Conservation (phyloP, 1,140 invertebrate species). For the Drosophila navojoa region DNA sequence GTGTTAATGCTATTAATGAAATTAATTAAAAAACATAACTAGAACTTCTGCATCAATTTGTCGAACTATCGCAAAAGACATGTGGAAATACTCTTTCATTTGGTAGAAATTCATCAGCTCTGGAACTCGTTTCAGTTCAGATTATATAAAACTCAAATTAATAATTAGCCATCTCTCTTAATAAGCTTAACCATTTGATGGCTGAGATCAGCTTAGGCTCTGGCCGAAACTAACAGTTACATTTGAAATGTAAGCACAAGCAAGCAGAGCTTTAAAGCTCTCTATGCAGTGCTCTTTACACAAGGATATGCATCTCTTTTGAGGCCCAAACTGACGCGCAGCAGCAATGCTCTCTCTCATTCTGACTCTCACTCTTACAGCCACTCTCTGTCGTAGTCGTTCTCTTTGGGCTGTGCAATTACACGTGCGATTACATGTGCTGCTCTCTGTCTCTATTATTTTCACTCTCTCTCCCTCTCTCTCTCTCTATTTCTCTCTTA, state of each 20-base stretch:
- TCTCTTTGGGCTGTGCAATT: constrained; percentile 8
- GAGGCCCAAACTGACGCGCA: constrained; percentile 48
- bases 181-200: neutral
- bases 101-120: too few species aligned
- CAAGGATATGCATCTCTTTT: constrained; percentile 62
- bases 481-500: constrained; percentile 28
- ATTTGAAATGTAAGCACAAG: constrained; percentile 2
- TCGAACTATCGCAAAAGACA: too few species aligned
- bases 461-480: neutral
- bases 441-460: constrained; percentile 29
- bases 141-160: too few species aligned
- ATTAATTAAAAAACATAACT: too few species aligned
- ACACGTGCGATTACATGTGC: constrained; percentile 1
- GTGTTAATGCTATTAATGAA: too few species aligned
- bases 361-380: neutral
- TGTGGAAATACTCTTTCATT: too few species aligned
- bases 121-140: too few species aligned
- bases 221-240: neutral
- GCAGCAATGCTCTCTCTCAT: constrained; percentile 37
- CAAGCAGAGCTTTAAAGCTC: constrained; percentile 34
- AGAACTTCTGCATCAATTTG: too few species aligned
- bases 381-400: neutral
- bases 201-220: constrained; percentile 5
- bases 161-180: neutral
- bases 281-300: constrained; percentile 17